Conservation (phyloP, 1,140 invertebrate genomes). For the Nomia melanderi region DNA sequence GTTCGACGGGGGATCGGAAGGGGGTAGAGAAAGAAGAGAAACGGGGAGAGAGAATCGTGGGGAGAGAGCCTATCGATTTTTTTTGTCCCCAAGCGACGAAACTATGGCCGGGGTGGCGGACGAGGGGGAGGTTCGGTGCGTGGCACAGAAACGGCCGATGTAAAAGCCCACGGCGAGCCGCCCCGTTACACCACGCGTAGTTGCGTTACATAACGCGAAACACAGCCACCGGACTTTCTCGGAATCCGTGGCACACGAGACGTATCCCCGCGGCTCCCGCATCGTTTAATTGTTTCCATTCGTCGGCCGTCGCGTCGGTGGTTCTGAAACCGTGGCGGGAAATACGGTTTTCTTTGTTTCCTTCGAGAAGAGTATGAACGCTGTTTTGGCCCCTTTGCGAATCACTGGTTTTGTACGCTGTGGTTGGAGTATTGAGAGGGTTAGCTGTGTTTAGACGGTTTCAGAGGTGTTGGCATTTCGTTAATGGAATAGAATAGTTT, state of each 20-base stretch:
- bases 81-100: slow-evolving; percentile 52
- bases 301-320: background rate
- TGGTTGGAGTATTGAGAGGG: no score
- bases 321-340: background rate
- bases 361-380: no score
- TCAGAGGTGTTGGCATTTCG: no score
- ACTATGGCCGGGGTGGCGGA: slow-evolving; percentile 1
- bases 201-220: slow-evolving; percentile 47
- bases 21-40: background rate
- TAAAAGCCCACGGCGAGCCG: slow-evolving; percentile 41
- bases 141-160: slow-evolving; percentile 54
- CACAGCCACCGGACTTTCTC: slow-evolving; percentile 35
- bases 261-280: background rate
- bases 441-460: no score
- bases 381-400: no score
- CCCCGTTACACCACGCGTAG: slow-evolving; percentile 50
- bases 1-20: slow-evolving; percentile 20
- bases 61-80: slow-evolving; percentile 54
- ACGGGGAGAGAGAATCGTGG: background rate
- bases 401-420: no score
- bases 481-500: no score
- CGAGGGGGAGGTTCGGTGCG: slow-evolving; percentile 25
- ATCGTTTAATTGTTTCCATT: background rate
- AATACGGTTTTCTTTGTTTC: slow-evolving; percentile 1
- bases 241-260: slow-evolving; percentile 34